Percentiles rank a stretch among this genome's conserved stretches.
phyloP scores from a whole-genome alignment of 2,797 vertebrate genomes.

The Micromesistius poutassou region DNA sequence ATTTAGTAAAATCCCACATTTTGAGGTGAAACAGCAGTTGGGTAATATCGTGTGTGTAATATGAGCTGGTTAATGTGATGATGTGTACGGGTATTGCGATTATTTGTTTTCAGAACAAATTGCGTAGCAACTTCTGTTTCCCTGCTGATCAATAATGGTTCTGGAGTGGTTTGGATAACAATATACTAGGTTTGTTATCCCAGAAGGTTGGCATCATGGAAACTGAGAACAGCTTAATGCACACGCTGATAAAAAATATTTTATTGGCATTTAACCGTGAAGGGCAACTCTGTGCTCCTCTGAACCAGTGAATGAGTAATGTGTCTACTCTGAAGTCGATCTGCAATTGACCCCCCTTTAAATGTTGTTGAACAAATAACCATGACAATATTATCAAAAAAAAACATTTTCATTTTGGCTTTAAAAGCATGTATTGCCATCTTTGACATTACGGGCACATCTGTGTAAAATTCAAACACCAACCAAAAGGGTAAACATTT shows the following conservation, averaged over 20 bases:
- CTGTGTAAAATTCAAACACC: neutral
- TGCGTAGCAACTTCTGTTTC: neutral
- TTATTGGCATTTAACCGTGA: neutral
- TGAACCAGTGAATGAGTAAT: neutral
- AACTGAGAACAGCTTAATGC: neutral
- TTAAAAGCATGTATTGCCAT: neutral
- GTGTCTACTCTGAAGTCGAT: neutral
- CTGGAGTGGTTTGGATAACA: neutral
- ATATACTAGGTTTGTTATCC: neutral
- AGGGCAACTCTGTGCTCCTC: neutral
- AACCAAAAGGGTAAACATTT: neutral
- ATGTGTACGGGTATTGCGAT: neutral
- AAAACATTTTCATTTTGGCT: neutral
- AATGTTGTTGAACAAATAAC: neutral
- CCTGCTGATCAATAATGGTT: neutral
- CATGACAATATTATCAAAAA: neutral
- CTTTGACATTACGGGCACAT: neutral
- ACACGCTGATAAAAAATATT: neutral
- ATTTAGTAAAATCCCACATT: conserved; percentile 24
- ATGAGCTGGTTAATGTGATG: conserved; percentile 7
- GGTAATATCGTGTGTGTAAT: conserved; percentile 3
- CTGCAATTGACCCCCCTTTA: neutral
- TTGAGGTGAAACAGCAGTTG: conserved; percentile 12
- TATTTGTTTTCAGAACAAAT: conserved; percentile 20
- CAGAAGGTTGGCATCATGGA: neutral